Conservation (phyloP, 2,797 vertebrate species). For the Acestrorhynchus altus region DNA sequence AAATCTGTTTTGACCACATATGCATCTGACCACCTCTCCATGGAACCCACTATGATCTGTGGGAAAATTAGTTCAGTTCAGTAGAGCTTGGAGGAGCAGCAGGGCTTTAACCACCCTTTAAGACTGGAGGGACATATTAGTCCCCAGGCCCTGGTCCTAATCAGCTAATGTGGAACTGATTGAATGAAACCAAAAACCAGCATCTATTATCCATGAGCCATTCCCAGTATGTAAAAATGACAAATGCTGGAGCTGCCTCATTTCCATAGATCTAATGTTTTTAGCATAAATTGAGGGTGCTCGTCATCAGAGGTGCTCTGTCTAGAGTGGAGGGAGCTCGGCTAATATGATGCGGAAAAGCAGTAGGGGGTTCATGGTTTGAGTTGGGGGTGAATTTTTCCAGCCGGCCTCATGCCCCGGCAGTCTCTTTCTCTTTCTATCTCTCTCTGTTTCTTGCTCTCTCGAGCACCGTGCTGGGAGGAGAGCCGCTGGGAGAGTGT, state of each 20-base stretch:
- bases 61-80: not conserved
- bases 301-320: not conserved
- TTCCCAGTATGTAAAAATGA: slow-evolving; percentile 16
- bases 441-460: slow-evolving; percentile 11
- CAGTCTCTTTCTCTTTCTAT: not conserved
- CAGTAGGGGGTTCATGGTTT: slow-evolving; percentile 2
- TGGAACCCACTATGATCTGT: not conserved
- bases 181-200: slow-evolving; percentile 36
- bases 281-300: slow-evolving; percentile 12
- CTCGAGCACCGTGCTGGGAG: slow-evolving; percentile 34
- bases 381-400: slow-evolving; percentile 24
- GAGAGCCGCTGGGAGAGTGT: slow-evolving; percentile 23
- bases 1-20: not conserved
- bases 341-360: slow-evolving; percentile 31
- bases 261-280: slow-evolving; percentile 38
- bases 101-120: slow-evolving; percentile 1
- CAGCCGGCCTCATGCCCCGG: not conserved
- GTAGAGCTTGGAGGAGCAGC: not conserved
- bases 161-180: slow-evolving; percentile 40
- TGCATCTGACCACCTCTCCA: not conserved
- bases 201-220: slow-evolving; percentile 32
- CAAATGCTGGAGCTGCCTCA: slow-evolving; percentile 8
- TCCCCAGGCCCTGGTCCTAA: slow-evolving; percentile 1
- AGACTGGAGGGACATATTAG: slow-evolving; percentile 7
- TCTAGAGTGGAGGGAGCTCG: not conserved